phyloP scores from a whole-genome alignment of 2,797 vertebrate genomes.

The Oryzias dopingdopingensis region DNA sequence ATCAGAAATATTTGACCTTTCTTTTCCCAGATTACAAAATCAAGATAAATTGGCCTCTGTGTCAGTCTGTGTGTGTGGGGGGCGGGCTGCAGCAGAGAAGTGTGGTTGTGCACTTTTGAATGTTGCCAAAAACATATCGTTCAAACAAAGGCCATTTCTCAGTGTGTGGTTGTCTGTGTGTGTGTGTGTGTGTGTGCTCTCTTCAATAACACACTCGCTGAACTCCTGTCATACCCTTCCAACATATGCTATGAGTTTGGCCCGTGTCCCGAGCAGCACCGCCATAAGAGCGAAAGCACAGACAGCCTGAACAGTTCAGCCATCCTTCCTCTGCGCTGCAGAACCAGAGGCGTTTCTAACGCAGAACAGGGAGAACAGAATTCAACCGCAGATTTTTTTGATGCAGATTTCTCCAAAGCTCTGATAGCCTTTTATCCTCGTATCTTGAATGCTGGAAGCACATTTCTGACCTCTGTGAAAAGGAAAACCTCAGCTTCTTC shows the following conservation, averaged over 20 bases:
- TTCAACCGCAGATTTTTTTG: conserved; percentile 49
- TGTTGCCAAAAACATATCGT: conserved; percentile 68
- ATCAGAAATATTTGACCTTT: conserved; percentile 53
- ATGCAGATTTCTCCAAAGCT: conserved; percentile 54
- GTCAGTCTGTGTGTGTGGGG: conserved; percentile 46
- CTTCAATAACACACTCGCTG: conserved; percentile 70
- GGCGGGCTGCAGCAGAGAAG: conserved; percentile 30
- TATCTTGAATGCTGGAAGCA: conserved; percentile 44
- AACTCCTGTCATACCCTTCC: conserved; percentile 73
- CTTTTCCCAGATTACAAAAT: conserved; percentile 55
- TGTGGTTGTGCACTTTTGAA: conserved; percentile 40
- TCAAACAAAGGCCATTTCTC: conserved; percentile 71
- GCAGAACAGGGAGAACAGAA: conserved; percentile 57
- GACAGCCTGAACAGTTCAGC: conserved; percentile 72
- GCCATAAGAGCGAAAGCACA: conserved; percentile 71
- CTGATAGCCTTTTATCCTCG: conserved; percentile 53
- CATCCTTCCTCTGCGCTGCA: conserved; percentile 58
- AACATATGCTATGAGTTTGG: conserved; percentile 79
- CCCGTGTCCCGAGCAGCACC: conserved; percentile 63
- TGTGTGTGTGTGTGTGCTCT: conserved; percentile 53
- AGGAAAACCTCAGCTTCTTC: conserved; percentile 57
- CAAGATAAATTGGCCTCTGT: conserved; percentile 54
- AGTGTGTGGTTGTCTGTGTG: conserved; percentile 60
- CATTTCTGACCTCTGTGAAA: conserved; percentile 56
- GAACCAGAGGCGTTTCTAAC: conserved; percentile 64